A percentile compares a stretch with the other conserved stretches of the same genome.
Evolutionary conservation across 2,888 invertebrate genomes (phyloP).

Genomic region (Phortica magna): DNA sequence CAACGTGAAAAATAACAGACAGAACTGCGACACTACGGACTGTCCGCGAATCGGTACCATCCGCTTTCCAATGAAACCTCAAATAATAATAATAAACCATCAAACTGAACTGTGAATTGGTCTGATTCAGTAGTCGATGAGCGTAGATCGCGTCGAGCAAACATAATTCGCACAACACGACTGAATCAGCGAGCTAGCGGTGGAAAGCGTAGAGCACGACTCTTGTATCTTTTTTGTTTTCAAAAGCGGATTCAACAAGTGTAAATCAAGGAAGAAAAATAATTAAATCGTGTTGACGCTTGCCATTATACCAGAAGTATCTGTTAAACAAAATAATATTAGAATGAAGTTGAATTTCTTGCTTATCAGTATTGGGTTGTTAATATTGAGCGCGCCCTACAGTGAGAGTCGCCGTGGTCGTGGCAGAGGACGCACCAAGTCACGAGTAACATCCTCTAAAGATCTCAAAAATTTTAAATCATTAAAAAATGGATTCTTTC

Average conservation of each 20-base stretch:
- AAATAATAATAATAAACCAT: constrained; percentile 27
- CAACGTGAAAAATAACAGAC: constrained; percentile 36
- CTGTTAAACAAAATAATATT: constrained; percentile 10
- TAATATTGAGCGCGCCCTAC: constrained; percentile 76
- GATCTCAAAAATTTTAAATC: background rate
- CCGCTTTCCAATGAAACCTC: background rate
- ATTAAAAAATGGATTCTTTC: background rate
- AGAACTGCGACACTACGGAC: constrained; percentile 33
- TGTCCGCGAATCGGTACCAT: constrained; percentile 35
- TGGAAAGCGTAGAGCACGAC: constrained; percentile 61
- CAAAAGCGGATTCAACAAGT: background rate
- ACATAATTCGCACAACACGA: constrained; percentile 17
- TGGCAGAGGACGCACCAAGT: constrained; percentile 85
- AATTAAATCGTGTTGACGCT: constrained; percentile 7
- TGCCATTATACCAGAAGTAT: background rate
- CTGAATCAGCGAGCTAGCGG: background rate
- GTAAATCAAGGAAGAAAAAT: constrained; percentile 1
- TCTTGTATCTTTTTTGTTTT: background rate
- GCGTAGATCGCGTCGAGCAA: constrained; percentile 49
- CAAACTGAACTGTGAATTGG: background rate
- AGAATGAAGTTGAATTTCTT: constrained; percentile 72
- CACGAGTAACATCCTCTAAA: constrained; percentile 80
- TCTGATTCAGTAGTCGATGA: constrained; percentile 58
- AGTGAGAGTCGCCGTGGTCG: constrained; percentile 84
- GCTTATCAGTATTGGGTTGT: constrained; percentile 69